Conservation (phyloP, 2,113 vertebrate species). For the Corythaixoides concolor region DNA sequence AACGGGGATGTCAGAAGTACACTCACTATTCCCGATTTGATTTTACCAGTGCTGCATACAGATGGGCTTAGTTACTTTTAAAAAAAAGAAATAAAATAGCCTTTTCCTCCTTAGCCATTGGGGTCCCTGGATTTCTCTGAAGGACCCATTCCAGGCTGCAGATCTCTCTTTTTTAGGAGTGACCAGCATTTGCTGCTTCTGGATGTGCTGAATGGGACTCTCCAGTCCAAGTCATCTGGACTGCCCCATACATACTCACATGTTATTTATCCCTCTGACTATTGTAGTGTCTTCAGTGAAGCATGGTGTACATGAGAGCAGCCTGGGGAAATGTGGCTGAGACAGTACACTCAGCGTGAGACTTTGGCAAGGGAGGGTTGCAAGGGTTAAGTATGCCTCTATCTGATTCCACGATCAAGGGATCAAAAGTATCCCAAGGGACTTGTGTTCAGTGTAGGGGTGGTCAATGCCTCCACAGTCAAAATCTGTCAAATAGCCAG, state of each 20-base stretch:
- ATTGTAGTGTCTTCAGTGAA: background rate
- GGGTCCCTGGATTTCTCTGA: background rate
- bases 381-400: background rate
- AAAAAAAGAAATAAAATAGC: background rate
- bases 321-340: accelerated
- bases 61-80: background rate
- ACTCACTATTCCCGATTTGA: background rate
- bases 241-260: accelerated
- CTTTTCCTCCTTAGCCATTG: background rate
- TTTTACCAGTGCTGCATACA: background rate
- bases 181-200: background rate
- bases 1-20: background rate
- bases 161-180: background rate
- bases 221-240: background rate
- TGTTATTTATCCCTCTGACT: background rate
- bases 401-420: background rate
- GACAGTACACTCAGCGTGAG: accelerated
- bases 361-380: accelerated
- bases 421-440: background rate
- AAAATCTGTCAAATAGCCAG: background rate
- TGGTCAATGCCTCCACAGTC: background rate
- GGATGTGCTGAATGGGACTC: background rate
- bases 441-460: background rate
- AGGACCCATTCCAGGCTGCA: background rate
- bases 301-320: background rate